phyloP scores from a whole-genome alignment of 1,140 invertebrate species.

The Musca domestica region DNA sequence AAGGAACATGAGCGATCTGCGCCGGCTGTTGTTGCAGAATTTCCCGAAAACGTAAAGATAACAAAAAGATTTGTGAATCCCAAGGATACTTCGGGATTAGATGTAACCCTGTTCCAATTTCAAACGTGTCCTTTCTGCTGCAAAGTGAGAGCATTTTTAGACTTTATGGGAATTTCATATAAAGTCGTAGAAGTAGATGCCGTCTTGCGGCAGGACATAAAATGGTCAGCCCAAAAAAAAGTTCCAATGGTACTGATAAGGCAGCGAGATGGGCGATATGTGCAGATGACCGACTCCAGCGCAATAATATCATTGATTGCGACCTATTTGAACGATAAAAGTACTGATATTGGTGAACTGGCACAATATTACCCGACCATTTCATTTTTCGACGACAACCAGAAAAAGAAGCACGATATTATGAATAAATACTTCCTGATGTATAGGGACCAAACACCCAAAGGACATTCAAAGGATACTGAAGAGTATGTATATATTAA shows the following conservation, averaged over 20 bases:
- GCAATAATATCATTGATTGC: conserved; percentile 89
- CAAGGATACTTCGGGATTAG: conserved; percentile 71
- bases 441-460: conserved; percentile 64
- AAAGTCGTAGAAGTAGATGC: conserved; percentile 87
- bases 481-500: conserved; percentile 61
- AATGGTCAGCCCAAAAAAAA: conserved; percentile 94
- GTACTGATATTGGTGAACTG: conserved; percentile 67
- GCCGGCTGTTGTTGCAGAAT: conserved; percentile 55
- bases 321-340: conserved; percentile 71
- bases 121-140: conserved; percentile 99
- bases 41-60: conserved; percentile 53
- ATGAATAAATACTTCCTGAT: conserved; percentile 96
- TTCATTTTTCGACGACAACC: conserved; percentile 67
- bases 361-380: conserved; percentile 78
- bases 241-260: conserved; percentile 89
- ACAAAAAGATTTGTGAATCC: conserved; percentile 63
- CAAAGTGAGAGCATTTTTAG: conserved; percentile 92
- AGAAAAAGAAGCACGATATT: conserved; percentile 71
- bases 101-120: conserved; percentile 92
- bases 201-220: conserved; percentile 84
- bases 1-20: conserved; percentile 48
- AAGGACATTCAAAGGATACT: conserved; percentile 59
- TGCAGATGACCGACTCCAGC: conserved; percentile 89
- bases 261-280: conserved; percentile 68
- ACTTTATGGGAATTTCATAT: conserved; percentile 92